Conservation (phyloP, 2,797 vertebrate species). For the Cuniculus paca region DNA sequence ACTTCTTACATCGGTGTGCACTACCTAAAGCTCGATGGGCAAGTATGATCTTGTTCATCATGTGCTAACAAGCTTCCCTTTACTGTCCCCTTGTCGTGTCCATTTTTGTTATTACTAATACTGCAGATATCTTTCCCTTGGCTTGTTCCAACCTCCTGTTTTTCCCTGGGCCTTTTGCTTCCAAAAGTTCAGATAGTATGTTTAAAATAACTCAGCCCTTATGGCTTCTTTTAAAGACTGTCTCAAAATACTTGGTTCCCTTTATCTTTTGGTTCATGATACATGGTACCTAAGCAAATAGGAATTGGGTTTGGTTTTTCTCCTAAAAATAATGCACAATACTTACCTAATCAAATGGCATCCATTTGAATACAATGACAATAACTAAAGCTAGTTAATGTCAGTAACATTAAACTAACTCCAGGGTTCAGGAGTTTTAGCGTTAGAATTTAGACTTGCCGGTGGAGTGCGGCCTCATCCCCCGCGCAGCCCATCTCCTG, state of each 20-base stretch:
- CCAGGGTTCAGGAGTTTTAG: constrained; percentile 87
- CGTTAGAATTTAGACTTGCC: constrained; percentile 79
- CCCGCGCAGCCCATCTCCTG: neutral
- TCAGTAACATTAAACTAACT: constrained; percentile 88
- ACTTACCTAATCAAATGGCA: constrained; percentile 85
- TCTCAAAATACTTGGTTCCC: constrained; percentile 73
- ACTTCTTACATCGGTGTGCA: constrained; percentile 64
- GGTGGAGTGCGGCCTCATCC: neutral
- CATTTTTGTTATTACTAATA: neutral
- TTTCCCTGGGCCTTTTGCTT: constrained; percentile 48
- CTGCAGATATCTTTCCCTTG: neutral
- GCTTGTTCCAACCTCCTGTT: constrained; percentile 31
- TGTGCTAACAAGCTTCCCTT: constrained; percentile 48
- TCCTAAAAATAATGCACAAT: constrained; percentile 79
- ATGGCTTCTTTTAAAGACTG: constrained; percentile 72
- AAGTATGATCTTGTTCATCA: neutral
- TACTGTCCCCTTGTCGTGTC: neutral
- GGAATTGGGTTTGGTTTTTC: constrained; percentile 77
- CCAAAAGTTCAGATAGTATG: neutral
- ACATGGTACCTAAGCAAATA: constrained; percentile 66
- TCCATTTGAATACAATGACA: constrained; percentile 88
- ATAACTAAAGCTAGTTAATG: constrained; percentile 84
- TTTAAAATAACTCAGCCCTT: constrained; percentile 58
- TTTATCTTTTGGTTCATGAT: constrained; percentile 71
- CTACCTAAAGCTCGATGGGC: constrained; percentile 64